Conservation (phyloP, 2,797 vertebrate species). For the Neosilurus mollespiculum region DNA sequence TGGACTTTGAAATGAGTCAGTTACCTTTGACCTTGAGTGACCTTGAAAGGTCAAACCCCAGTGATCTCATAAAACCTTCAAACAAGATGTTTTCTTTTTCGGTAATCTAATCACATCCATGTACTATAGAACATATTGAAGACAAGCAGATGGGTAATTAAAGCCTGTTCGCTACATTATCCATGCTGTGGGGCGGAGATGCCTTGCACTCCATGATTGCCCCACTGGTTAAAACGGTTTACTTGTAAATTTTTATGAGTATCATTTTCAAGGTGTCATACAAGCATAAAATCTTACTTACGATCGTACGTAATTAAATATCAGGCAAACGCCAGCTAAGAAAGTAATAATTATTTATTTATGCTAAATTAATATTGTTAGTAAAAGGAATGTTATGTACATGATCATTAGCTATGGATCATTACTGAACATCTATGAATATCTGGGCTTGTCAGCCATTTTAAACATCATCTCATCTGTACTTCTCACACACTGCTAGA, state of each 20-base stretch:
- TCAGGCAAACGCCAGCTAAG: neutral
- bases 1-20: too few species aligned
- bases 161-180: too few species aligned
- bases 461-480: conserved; percentile 24
- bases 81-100: too few species aligned
- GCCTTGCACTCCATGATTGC: too few species aligned
- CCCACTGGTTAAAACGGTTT: neutral
- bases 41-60: too few species aligned
- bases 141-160: too few species aligned
- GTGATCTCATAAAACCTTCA: too few species aligned
- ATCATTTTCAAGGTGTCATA: too few species aligned
- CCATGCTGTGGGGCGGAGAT: too few species aligned
- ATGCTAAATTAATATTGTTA: neutral
- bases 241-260: neutral
- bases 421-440: neutral
- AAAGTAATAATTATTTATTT: neutral
- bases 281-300: neutral
- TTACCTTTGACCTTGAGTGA: too few species aligned
- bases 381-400: neutral
- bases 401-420: neutral
- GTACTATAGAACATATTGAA: too few species aligned
- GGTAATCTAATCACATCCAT: too few species aligned
- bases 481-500: conserved; percentile 42
- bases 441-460: neutral
- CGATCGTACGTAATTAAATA: neutral